phyloP scores from a whole-genome alignment of 2,797 vertebrate species.

The Acrocephalus scirpaceus region DNA sequence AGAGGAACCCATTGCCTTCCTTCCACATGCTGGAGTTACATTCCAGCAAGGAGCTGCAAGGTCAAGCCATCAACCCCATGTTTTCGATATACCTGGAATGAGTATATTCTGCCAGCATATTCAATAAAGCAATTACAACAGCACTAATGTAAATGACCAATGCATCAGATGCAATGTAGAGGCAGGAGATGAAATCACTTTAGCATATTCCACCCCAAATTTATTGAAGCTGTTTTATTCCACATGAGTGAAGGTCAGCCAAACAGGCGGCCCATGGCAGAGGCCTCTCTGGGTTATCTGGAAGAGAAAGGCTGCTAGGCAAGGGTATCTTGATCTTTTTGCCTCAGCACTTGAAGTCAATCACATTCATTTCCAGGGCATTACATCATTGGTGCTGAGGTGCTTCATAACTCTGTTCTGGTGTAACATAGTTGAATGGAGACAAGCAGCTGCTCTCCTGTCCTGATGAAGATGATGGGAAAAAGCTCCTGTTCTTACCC shows the following conservation, averaged over 20 bases:
- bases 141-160: constrained; percentile 3
- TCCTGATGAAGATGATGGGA: neutral
- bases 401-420: neutral
- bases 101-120: constrained; percentile 10
- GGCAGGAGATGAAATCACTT: neutral
- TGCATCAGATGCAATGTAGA: neutral
- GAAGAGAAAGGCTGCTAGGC: neutral
- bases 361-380: neutral
- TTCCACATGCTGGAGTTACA: neutral
- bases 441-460: neutral
- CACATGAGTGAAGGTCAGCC: neutral
- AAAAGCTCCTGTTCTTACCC: neutral
- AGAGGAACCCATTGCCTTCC: neutral
- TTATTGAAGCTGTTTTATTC: neutral
- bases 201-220: neutral
- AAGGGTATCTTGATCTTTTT: neutral
- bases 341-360: neutral
- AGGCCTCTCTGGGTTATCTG: neutral
- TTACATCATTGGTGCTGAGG: neutral
- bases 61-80: neutral
- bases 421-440: neutral
- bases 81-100: constrained; percentile 7
- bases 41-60: constrained; percentile 17
- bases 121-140: constrained; percentile 40
- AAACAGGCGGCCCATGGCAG: neutral